Conservation (phyloP, 2,797 vertebrate genomes). For the Tragelaphus oryx region DNA sequence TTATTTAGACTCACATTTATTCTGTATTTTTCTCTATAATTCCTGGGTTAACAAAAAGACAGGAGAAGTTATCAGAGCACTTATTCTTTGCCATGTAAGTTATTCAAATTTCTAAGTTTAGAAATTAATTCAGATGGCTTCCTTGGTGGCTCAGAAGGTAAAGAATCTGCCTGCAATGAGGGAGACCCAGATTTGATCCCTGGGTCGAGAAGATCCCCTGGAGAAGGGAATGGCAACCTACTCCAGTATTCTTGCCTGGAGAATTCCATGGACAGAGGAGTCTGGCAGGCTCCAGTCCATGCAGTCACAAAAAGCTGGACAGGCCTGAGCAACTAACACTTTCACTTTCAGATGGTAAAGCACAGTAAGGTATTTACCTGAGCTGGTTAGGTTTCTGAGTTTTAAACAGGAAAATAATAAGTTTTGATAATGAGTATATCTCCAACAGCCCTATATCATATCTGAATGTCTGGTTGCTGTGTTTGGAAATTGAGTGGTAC, state of each 20-base stretch:
- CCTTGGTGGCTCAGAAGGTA: not conserved
- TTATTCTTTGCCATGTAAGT: not conserved
- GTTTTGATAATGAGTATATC: not conserved
- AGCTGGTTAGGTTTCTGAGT: not conserved
- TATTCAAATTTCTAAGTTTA: not conserved
- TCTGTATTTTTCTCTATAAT: not conserved
- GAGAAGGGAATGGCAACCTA: not conserved
- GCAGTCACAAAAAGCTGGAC: not conserved
- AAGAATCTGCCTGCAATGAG: not conserved
- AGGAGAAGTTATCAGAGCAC: not conserved
- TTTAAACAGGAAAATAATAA: not conserved
- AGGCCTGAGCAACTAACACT: not conserved
- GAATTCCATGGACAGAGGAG: not conserved
- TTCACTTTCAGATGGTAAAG: not conserved
- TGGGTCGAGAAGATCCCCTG: not conserved
- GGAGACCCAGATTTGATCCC: not conserved
- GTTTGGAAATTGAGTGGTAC: not conserved
- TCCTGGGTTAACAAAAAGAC: not conserved
- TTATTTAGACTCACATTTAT: not conserved
- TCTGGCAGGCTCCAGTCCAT: not conserved
- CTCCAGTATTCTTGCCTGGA: not conserved
- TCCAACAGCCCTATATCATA: not conserved
- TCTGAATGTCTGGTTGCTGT: not conserved
- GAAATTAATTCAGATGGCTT: not conserved
- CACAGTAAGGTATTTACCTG: not conserved